phyloP scores from a whole-genome alignment of 2,888 invertebrate species.

The Sinohyriopsis cumingii region DNA sequence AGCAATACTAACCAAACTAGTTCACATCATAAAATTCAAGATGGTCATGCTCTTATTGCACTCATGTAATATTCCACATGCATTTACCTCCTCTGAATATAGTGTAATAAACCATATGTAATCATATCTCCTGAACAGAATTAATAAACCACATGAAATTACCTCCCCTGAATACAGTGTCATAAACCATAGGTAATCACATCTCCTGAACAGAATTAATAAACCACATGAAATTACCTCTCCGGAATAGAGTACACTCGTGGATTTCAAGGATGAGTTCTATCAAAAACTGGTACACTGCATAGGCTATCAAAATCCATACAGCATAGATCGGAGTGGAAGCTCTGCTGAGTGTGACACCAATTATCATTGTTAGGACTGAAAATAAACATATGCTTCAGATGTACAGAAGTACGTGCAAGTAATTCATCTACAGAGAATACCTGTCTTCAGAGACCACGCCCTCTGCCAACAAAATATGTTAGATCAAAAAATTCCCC shows the following conservation, averaged over 20 bases:
- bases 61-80: too few relatives aligned
- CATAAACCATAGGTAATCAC: too few relatives aligned
- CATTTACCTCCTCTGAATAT: too few relatives aligned
- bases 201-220: too few relatives aligned
- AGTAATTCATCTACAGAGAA: not conserved
- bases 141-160: slow-evolving; percentile 8
- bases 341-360: slow-evolving; percentile 87
- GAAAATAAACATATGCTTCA: slow-evolving; percentile 66
- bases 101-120: too few relatives aligned
- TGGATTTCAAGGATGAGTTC: slow-evolving; percentile 80
- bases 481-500: too few relatives aligned
- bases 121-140: too few relatives aligned
- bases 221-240: slow-evolving; percentile 21
- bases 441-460: too few relatives aligned
- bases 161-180: slow-evolving; percentile 25
- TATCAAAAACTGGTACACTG: slow-evolving; percentile 88
- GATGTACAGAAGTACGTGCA: not conserved
- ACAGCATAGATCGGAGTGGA: slow-evolving; percentile 88
- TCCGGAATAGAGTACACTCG: slow-evolving; percentile 33
- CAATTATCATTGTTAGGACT: slow-evolving; percentile 94
- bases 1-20: too few relatives aligned
- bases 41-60: too few relatives aligned
- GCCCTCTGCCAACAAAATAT: too few relatives aligned
- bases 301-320: slow-evolving; percentile 89
- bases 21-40: too few relatives aligned